phyloP scores from a whole-genome alignment of 2,888 invertebrate species.

The Tridacna crocea region DNA sequence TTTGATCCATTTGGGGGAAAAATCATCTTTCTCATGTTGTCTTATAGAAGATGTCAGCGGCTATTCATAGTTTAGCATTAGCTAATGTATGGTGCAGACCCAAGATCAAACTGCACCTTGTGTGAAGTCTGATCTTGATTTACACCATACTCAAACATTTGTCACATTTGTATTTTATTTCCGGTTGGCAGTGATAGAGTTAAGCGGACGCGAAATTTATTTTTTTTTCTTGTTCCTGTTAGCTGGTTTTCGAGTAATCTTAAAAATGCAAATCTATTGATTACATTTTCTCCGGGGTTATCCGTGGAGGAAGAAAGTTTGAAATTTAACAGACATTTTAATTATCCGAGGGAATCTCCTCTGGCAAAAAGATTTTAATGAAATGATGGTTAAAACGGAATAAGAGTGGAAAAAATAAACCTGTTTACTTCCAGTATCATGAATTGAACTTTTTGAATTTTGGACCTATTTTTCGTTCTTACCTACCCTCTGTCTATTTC shows the following conservation, averaged over 20 bases:
- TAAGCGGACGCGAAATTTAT: too few relatives aligned
- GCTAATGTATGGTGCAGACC: neutral
- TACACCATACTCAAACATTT: too few relatives aligned
- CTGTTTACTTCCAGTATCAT: neutral
- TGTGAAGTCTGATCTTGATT: too few relatives aligned
- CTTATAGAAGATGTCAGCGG: too few relatives aligned
- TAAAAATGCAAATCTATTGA: slow-evolving; percentile 7
- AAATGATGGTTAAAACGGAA: slow-evolving; percentile 1
- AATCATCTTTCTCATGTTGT: too few relatives aligned
- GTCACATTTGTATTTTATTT: too few relatives aligned
- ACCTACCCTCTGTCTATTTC: neutral
- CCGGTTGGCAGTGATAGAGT: too few relatives aligned
- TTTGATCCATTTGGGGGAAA: too few relatives aligned
- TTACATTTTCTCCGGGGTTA: neutral
- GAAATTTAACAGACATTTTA: slow-evolving; percentile 25
- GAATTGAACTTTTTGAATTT: neutral
- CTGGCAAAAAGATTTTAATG: slow-evolving; percentile 14
- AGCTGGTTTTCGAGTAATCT: neutral
- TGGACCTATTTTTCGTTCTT: neutral
- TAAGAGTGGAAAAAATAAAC: neutral
- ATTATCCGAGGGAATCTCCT: slow-evolving; percentile 8
- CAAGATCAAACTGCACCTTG: too few relatives aligned
- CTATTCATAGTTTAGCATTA: neutral
- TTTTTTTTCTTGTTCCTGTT: too few relatives aligned
- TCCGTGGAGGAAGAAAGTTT: slow-evolving; percentile 13